Evolutionary conservation across 2,888 invertebrate genomes (phyloP).

Genomic region (Cepaea hortensis): DNA sequence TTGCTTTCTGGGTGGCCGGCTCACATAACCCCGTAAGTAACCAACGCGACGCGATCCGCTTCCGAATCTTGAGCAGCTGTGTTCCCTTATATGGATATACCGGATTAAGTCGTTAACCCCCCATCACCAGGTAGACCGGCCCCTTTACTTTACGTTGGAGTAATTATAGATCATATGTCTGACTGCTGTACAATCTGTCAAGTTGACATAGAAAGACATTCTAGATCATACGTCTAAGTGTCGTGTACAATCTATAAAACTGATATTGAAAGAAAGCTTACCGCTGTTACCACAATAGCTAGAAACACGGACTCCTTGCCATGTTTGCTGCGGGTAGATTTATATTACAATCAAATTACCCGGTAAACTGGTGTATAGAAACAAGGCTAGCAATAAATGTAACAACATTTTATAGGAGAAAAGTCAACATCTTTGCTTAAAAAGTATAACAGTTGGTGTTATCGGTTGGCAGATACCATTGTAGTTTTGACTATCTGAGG

Average conservation of each 20-base stretch:
- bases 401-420: neutral
- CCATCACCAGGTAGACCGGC: neutral
- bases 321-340: neutral
- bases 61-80: no score
- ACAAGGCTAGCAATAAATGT: neutral
- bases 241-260: neutral
- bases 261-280: neutral
- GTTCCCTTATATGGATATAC: no score
- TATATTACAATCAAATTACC: no score
- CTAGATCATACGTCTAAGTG: neutral
- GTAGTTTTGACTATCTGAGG: no score
- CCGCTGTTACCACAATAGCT: constrained; percentile 4
- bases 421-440: neutral
- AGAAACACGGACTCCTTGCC: constrained; percentile 8
- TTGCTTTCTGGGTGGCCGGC: no score
- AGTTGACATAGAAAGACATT: neutral
- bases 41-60: no score
- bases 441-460: neutral
- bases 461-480: neutral
- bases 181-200: neutral
- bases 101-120: neutral
- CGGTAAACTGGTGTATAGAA: neutral
- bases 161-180: neutral
- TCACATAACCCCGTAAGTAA: no score
- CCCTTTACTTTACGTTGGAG: neutral